A percentile compares a stretch with the other conserved stretches of the same genome.
These are phyloP conservation scores for Brassicogethes aeneus DNA, from an alignment of 2,888 invertebrate genomes.

Conservation along the genomic window DNA sequence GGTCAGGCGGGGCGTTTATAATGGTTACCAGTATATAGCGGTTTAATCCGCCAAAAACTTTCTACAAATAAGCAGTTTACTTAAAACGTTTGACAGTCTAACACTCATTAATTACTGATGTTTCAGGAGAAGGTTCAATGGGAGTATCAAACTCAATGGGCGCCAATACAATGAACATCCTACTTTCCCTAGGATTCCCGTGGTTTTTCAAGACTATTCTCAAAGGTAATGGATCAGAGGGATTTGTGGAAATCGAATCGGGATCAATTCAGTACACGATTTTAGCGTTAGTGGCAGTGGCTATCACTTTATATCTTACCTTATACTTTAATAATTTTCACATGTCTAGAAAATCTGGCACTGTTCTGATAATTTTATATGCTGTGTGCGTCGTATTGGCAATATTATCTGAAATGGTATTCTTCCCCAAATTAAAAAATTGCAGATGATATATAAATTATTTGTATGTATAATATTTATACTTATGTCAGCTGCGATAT, in stretches of 20 bases:
- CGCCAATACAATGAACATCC: constrained; percentile 76
- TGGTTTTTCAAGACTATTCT: constrained; percentile 72
- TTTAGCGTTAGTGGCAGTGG: constrained; percentile 66
- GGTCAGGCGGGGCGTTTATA: too few species aligned
- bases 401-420: constrained; percentile 63
- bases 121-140: constrained; percentile 72
- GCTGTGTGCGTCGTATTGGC: constrained; percentile 63
- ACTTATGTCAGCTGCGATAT: too few species aligned
- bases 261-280: constrained; percentile 76
- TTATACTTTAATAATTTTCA: constrained; percentile 62
- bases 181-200: constrained; percentile 73
- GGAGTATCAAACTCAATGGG: constrained; percentile 82
- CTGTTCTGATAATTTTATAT: constrained; percentile 57
- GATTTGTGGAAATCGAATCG: constrained; percentile 61
- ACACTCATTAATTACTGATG: too few species aligned
- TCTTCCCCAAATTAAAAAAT: constrained; percentile 18
- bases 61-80: too few species aligned
- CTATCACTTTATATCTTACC: constrained; percentile 57
- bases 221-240: constrained; percentile 35
- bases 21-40: too few species aligned
- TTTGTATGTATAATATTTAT: not conserved
- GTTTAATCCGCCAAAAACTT: too few species aligned
- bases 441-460: not conserved
- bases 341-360: constrained; percentile 61
- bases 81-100: too few species aligned